Base-by-base conservation (phyloP, 1,140 invertebrate species). In the Sarcophaga bullata region DNA sequence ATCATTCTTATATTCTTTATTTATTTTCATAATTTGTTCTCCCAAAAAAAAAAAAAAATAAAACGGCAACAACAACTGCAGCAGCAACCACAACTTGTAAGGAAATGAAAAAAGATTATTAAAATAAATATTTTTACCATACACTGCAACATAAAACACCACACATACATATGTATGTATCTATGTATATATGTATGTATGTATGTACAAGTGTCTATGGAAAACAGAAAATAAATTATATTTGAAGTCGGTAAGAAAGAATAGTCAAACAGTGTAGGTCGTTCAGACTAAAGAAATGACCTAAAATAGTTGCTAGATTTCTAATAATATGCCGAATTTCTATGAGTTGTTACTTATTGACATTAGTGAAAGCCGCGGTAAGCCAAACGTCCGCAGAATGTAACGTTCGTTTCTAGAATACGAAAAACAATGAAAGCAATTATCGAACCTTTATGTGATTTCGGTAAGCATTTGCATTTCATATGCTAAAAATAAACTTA, bases 21-120 rank as follows among this genome's bases (percentile, higher is more conserved):
- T 58, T 58, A 58, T 68, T 37, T 37, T 78, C 17, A 50, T 78
- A 78, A 78, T 78, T 78, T 78, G 48, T 78, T 78, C 50, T 78
- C 25, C 62, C 49, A 25, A 52, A 78, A 78, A 50, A 78, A 68
- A 15, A 68, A 68, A 25, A 0, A 62, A 62, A 37, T 37, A 62
- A n/a, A 62, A 62, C 25, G 25, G 25, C 10, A 62, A 62, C 54
- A 62, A 58, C 54, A 58, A 68, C 62, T 68, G 8, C 17, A 68
- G 15, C 17, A 68, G 62, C 17, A 68, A 37, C 25, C 25, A 37
- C 25, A 37, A 37, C 25, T 37, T 37, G 25, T 37, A 68, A 68
- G 6, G 62, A 68, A 58, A 58, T 8, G 48, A 15, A 48, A 78
- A 78, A 78, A 78, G 75, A 78, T 78, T 78, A 78, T 78, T 78